phyloP scores from a whole-genome alignment of 2,888 invertebrate species.

The Colostygia pectinataria region DNA sequence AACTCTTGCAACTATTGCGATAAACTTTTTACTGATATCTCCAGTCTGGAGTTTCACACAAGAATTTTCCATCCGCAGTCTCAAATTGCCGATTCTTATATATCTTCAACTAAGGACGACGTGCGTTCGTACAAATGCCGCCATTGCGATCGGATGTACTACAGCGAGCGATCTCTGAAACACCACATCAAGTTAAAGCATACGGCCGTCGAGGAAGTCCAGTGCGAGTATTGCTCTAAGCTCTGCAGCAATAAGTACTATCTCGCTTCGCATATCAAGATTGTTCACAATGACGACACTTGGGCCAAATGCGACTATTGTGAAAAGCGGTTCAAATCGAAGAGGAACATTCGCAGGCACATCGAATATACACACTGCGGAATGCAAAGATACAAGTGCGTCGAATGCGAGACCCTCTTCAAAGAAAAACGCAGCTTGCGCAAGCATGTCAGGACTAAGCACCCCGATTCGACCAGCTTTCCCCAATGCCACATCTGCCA shows the following conservation, averaged over 20 bases:
- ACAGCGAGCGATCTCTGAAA: conserved; percentile 64
- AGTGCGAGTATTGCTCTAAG: conserved; percentile 61
- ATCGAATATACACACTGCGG: conserved; percentile 70
- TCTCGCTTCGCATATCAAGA: conserved; percentile 65
- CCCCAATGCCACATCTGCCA: conserved; percentile 70
- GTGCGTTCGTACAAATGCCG: conserved; percentile 51
- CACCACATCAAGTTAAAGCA: conserved; percentile 70
- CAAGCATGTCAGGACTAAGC: conserved; percentile 67
- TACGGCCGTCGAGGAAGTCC: conserved; percentile 53
- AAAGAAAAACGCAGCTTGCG: conserved; percentile 69
- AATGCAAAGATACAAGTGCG: conserved; percentile 65
- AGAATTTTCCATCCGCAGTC: conserved; percentile 68
- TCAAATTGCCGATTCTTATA: conserved; percentile 58
- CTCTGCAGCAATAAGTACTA: conserved; percentile 68
- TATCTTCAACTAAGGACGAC: conserved; percentile 50
- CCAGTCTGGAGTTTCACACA: conserved; percentile 64
- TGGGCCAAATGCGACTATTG: conserved; percentile 69
- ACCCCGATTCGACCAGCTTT: conserved; percentile 59
- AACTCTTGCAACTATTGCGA: conserved; percentile 63
- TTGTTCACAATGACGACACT: conserved; percentile 56
- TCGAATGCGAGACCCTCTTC: conserved; percentile 67
- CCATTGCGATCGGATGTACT: conserved; percentile 59
- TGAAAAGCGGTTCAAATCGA: conserved; percentile 67
- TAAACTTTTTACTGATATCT: conserved; percentile 64
- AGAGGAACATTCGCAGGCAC: conserved; percentile 64